Conservation (phyloP, 2,797 vertebrate species). For the Denticeps clupeoides region DNA sequence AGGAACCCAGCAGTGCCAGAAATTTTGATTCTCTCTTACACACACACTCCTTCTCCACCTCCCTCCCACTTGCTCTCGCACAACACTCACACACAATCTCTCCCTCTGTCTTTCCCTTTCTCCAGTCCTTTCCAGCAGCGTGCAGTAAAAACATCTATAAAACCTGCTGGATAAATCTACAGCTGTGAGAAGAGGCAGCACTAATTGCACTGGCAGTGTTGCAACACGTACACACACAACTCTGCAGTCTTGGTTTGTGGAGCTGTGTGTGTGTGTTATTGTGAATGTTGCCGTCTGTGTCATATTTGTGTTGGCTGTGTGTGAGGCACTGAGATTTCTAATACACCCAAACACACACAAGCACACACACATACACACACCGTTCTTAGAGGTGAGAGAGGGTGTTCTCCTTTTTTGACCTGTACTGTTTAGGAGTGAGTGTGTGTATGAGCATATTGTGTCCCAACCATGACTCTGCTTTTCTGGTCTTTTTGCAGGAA, state of each 20-base stretch:
- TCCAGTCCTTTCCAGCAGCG: too few relatives aligned
- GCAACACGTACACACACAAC: too few relatives aligned
- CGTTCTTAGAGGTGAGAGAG: too few relatives aligned
- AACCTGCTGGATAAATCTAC: constrained; percentile 57
- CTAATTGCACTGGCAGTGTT: too few relatives aligned
- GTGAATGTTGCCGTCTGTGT: constrained; percentile 2
- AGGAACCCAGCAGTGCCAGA: too few relatives aligned
- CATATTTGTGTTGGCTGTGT: constrained; percentile 1
- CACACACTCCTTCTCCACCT: too few relatives aligned
- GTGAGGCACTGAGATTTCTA: not conserved
- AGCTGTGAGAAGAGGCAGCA: constrained; percentile 51
- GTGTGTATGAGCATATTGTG: not conserved
- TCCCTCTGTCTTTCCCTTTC: too few relatives aligned
- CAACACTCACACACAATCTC: too few relatives aligned
- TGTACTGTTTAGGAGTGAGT: not conserved
- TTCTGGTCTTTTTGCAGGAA: constrained; percentile 58
- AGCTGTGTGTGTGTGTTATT: not conserved
- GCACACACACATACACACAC: not conserved
- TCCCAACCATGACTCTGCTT: constrained; percentile 18
- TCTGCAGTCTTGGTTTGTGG: too few relatives aligned
- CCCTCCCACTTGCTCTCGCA: too few relatives aligned
- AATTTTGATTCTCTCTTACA: too few relatives aligned
- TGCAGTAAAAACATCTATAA: constrained; percentile 60
- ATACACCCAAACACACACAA: not conserved
- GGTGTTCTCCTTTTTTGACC: not conserved